These are phyloP conservation scores for Tipula vernalis DNA, from an alignment of 2,888 invertebrate species.

Conservation along the genomic window DNA sequence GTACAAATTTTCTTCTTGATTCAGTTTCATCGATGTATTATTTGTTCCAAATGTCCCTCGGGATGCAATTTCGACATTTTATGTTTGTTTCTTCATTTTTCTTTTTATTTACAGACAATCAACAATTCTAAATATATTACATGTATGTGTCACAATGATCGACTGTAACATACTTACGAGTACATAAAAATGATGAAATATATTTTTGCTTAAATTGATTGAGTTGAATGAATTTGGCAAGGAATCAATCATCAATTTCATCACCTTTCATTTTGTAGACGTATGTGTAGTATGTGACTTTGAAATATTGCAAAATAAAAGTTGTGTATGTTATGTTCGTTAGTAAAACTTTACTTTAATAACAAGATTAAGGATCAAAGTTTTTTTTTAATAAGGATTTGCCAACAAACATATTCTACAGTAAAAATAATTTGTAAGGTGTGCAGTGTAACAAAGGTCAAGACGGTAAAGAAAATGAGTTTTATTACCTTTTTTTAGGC, in stretches of 20 bases:
- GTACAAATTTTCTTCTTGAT: neutral
- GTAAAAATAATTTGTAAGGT: no score
- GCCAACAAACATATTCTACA: no score
- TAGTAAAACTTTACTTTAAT: no score
- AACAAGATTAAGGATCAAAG: no score
- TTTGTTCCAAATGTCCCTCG: neutral
- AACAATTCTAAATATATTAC: neutral
- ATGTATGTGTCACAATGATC: neutral
- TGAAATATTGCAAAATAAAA: no score
- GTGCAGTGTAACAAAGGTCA: no score
- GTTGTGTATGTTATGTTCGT: no score
- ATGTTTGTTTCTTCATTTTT: neutral
- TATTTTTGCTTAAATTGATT: neutral
- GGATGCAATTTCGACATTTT: neutral
- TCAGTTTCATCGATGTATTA: neutral
- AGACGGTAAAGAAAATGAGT: no score
- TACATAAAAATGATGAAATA: neutral
- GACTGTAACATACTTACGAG: neutral
- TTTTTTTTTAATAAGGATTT: no score
- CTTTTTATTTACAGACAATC: neutral
- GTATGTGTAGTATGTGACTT: no score
- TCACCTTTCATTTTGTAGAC: neutral
- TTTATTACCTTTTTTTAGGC: no score
- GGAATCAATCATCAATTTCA: neutral
- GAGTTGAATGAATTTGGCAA: neutral